Conservation (phyloP, 1,140 invertebrate genomes). For the Apis florea region DNA sequence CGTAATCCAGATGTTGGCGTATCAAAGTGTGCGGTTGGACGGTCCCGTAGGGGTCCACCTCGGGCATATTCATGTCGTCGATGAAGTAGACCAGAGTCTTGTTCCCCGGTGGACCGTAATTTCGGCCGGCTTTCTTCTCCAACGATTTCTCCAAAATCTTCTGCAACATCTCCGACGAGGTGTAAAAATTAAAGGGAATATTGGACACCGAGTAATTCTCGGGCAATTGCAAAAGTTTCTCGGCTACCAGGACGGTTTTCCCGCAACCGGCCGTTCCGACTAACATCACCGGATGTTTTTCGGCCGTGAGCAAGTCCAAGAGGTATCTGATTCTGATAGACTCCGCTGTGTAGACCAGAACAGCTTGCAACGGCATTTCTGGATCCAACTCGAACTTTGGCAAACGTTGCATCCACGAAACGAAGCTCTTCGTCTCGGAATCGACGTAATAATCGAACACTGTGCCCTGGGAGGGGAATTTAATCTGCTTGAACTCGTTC, state of each 20-base stretch:
- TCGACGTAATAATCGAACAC: conserved; percentile 98
- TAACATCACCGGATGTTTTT: conserved; percentile 95
- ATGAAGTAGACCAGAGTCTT: conserved; percentile 98
- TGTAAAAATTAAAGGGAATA: conserved; percentile 98
- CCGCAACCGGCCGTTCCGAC: conserved; percentile 95
- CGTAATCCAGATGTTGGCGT: conserved; percentile 96
- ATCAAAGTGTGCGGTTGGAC: conserved; percentile 98
- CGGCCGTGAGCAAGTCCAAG: conserved; percentile 93
- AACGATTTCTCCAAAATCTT: conserved; percentile 96
- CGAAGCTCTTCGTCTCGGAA: conserved; percentile 92
- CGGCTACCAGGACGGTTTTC: conserved; percentile 93
- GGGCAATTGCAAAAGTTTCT: conserved; percentile 90
- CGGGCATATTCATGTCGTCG: conserved; percentile 99
- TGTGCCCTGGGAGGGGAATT: conserved; percentile 94
- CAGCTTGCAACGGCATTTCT: conserved; percentile 95
- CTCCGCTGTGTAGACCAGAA: conserved; percentile 96
- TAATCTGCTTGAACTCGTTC: conserved; percentile 97
- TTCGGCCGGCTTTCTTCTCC: conserved; percentile 97
- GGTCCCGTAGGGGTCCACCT: conserved; percentile 96
- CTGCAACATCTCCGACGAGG: conserved; percentile 97
- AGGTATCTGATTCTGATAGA: conserved; percentile 95
- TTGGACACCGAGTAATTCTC: conserved; percentile 95
- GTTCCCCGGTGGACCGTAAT: conserved; percentile 96
- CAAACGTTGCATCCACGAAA: conserved; percentile 93
- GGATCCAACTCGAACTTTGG: conserved; percentile 95